phyloP scores from a whole-genome alignment of 1,140 invertebrate species.

The Drosophila ambigua region DNA sequence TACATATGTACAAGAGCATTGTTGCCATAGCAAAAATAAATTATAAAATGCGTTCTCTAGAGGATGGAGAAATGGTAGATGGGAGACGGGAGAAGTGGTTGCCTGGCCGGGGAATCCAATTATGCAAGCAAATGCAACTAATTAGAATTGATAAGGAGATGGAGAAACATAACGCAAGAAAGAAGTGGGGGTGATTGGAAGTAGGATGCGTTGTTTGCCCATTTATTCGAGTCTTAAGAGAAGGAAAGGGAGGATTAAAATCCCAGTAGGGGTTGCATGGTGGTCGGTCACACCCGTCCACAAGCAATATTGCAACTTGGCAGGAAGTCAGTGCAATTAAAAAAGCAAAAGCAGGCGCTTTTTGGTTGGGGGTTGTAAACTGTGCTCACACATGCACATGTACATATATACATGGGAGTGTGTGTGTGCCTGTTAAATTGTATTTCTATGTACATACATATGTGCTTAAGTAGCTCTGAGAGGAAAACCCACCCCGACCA shows the following conservation, averaged over 20 bases:
- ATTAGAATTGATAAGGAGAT: slow-evolving; percentile 68
- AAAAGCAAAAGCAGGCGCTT: slow-evolving; percentile 67
- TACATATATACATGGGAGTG: slow-evolving; percentile 20
- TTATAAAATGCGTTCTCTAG: slow-evolving; percentile 43
- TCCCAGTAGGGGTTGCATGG: slow-evolving; percentile 9
- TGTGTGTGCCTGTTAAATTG: slow-evolving; percentile 39
- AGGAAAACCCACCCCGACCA: slow-evolving; percentile 70
- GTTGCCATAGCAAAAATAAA: slow-evolving; percentile 51
- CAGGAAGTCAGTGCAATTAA: slow-evolving; percentile 82
- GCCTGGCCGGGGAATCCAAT: slow-evolving; percentile 57
- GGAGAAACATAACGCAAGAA: too few relatives aligned
- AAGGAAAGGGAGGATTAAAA: not conserved
- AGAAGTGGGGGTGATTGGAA: too few relatives aligned
- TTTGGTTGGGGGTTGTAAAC: slow-evolving; percentile 72
- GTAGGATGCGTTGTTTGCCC: too few relatives aligned
- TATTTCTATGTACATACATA: slow-evolving; percentile 39
- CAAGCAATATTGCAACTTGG: slow-evolving; percentile 70
- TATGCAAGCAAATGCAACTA: slow-evolving; percentile 77
- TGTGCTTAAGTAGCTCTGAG: slow-evolving; percentile 68
- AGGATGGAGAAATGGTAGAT: not conserved
- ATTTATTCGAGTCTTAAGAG: not conserved
- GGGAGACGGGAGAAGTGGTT: not conserved
- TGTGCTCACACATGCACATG: slow-evolving; percentile 48
- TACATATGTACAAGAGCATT: slow-evolving; percentile 25
- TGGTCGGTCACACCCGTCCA: slow-evolving; percentile 49